phyloP scores from a whole-genome alignment of 2,888 invertebrate species.

The Cordilura impudica region DNA sequence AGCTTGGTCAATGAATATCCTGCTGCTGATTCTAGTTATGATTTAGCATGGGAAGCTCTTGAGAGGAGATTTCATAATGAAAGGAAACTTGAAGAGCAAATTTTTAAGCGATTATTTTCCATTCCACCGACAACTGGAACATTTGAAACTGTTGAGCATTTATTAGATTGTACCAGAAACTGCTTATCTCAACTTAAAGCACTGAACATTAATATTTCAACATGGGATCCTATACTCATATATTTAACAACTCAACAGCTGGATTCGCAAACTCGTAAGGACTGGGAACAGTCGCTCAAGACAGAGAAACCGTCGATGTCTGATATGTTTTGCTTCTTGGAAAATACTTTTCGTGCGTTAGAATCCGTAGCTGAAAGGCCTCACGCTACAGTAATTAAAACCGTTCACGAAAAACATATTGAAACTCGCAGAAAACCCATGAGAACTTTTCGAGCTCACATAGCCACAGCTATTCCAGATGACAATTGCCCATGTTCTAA shows the following conservation, averaged over 20 bases:
- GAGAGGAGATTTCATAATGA: constrained; percentile 36
- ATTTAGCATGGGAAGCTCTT: constrained; percentile 33
- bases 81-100: constrained; percentile 37
- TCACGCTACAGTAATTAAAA: background rate
- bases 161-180: constrained; percentile 22
- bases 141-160: background rate
- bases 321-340: constrained; percentile 30
- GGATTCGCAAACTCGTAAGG: constrained; percentile 30
- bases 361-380: constrained; percentile 24
- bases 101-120: constrained; percentile 29
- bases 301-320: constrained; percentile 9
- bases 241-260: too few species aligned
- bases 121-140: constrained; percentile 22
- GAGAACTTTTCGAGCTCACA: background rate
- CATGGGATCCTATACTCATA: constrained; percentile 35
- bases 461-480: too few species aligned
- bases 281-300: constrained; percentile 35
- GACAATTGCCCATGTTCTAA: constrained; percentile 25
- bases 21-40: constrained; percentile 35
- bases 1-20: constrained; percentile 39
- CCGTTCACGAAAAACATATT: background rate
- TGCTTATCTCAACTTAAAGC: constrained; percentile 36
- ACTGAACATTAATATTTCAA: constrained; percentile 24
- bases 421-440: background rate
- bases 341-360: constrained; percentile 26